A percentile compares a stretch with the other conserved stretches of the same genome.
Evolutionary conservation across 2,888 invertebrate species (phyloP).

Genomic region (Apamea epomidion): DNA sequence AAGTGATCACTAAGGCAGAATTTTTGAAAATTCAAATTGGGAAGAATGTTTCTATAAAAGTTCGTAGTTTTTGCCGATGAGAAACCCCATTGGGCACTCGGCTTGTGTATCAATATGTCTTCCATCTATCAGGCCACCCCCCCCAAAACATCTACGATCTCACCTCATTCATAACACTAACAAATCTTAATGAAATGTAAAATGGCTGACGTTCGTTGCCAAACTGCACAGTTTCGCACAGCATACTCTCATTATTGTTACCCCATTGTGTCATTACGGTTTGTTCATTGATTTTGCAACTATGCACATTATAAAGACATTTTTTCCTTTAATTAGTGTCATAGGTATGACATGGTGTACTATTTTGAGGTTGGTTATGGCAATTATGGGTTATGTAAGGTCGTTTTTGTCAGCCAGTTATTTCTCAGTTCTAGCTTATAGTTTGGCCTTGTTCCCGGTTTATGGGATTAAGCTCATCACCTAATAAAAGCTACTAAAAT

Average conservation of each 20-base stretch:
- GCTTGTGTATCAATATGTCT: not conserved
- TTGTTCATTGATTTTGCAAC: slow-evolving; percentile 73
- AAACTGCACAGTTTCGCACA: slow-evolving; percentile 70
- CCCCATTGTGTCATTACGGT: slow-evolving; percentile 73
- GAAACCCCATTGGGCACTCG: not conserved
- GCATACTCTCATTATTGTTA: slow-evolving; percentile 78
- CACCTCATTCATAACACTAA: slow-evolving; percentile 13
- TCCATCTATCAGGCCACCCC: not conserved
- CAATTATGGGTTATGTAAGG: slow-evolving; percentile 26
- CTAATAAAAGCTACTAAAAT: not conserved
- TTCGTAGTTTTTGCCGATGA: not conserved
- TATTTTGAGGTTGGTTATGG: slow-evolving; percentile 33
- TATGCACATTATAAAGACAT: slow-evolving; percentile 64
- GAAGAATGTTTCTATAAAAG: not conserved
- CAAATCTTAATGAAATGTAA: slow-evolving; percentile 38
- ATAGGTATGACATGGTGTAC: slow-evolving; percentile 56
- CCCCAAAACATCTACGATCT: not conserved
- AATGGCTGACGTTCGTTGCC: slow-evolving; percentile 67
- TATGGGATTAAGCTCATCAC: too few species aligned
- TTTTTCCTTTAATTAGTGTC: slow-evolving; percentile 65
- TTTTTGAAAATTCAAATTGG: not conserved
- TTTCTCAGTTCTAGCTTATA: not conserved
- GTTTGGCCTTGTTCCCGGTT: too few species aligned
- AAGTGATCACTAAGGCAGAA: not conserved
- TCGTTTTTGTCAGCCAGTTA: slow-evolving; percentile 15